Base-by-base conservation (phyloP, 1,140 invertebrate species). In the Calycopis cecrops region DNA sequence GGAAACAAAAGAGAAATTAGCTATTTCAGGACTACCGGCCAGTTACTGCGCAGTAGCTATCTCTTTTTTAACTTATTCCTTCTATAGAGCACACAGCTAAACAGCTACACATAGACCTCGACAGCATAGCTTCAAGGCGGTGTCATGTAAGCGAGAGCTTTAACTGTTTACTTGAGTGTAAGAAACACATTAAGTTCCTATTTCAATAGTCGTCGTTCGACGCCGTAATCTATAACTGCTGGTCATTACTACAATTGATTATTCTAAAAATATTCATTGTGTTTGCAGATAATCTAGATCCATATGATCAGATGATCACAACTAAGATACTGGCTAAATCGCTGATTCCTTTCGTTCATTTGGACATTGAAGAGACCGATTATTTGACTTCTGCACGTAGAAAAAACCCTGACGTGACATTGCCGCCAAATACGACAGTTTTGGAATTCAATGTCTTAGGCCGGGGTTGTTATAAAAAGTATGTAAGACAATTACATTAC, bases 381-480 rank as follows among this genome's bases (percentile, higher is more conserved):
- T 90, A 90, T 68, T 60, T 90, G 34, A 79, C 73, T 2, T 82
- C 77, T 9, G 79, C 76, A 6, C 76, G 82, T 62, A 79, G 88
- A 48, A 82, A 88, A 53, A 50, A 57, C 1, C 69, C 69, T 11
- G 73, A 84, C 54, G 48, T 71, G 1, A 65, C 72, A 4, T 55
- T 89, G 52, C 79, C 78, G 11, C 55, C 67, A n/a, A 66, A 85
- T 40, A 79, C 76, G 3, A 82, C 70, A 33, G 85, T 90, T 3
- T 62, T 90, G 35, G 89, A 90, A 64, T 88, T 90, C 57, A 85
- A 88, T 38, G 84, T 90, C 11, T 60, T 90, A 28, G 89, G 89
- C 34, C 69, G 77, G 0, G 88, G 87, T 35, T 87, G 84, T 60
- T 83, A 84, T 54, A 82, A 84, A 72, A 87, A 85, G 84, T 87